These are phyloP conservation scores for Tichodroma muraria DNA, from an alignment of 2,113 vertebrate species.

Conservation along the genomic window DNA sequence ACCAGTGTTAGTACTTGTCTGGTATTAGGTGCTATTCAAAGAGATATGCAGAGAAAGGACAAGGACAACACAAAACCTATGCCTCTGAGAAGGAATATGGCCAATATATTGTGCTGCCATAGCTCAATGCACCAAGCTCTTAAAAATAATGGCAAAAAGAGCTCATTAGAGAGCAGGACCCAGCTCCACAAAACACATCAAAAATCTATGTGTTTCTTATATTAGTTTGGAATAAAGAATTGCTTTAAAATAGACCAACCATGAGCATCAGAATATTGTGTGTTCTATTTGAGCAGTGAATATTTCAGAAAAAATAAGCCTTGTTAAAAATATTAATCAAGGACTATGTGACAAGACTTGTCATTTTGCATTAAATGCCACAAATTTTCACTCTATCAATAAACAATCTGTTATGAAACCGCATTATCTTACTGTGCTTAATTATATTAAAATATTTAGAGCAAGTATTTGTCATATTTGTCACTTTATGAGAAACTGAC, in stretches of 20 bases:
- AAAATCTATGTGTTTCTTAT: background rate
- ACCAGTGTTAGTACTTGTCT: background rate
- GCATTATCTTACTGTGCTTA: background rate
- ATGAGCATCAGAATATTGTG: background rate
- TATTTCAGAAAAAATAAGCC: background rate
- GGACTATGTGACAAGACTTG: background rate
- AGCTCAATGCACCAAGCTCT: background rate
- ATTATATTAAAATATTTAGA: conserved; percentile 11
- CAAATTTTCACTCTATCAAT: background rate
- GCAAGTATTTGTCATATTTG: background rate
- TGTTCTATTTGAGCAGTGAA: background rate
- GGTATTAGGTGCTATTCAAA: background rate
- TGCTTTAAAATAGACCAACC: background rate
- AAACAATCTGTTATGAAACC: conserved; percentile 5
- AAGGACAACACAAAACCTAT: background rate
- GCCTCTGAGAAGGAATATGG: background rate
- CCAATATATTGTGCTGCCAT: background rate
- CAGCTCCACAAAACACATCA: background rate
- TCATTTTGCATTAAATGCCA: conserved; percentile 14
- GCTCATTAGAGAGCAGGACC: background rate
- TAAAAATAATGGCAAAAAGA: background rate
- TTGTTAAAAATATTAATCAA: conserved; percentile 24
- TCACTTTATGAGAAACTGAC: conserved; percentile 5
- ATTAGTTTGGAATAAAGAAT: background rate
- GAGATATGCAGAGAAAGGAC: background rate